Conservation (phyloP, 2,113 vertebrate genomes). For the Dasypus novemcinctus region DNA sequence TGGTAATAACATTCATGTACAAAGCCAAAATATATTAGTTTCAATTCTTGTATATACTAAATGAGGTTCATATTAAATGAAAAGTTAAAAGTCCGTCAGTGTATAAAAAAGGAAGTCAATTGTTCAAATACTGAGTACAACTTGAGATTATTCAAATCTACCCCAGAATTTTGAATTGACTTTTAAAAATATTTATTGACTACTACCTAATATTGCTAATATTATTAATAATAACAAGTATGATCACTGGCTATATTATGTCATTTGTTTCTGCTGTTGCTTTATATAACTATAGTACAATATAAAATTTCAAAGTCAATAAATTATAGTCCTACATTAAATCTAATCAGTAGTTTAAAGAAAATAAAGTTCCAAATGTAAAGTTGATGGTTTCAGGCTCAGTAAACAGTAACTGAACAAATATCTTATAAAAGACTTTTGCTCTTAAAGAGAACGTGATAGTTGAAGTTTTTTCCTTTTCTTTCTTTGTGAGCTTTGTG, state of each 20-base stretch:
- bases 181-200: conserved; percentile 22
- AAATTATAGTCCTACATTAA: conserved; percentile 26
- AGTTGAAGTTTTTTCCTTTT: neutral
- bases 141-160: conserved; percentile 46
- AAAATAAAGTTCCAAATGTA: conserved; percentile 61
- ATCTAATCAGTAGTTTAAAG: conserved; percentile 56
- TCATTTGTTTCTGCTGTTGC: conserved; percentile 35
- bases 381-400: conserved; percentile 63
- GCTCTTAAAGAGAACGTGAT: conserved; percentile 26
- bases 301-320: conserved; percentile 20
- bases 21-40: conserved; percentile 45
- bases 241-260: neutral
- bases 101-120: conserved; percentile 16
- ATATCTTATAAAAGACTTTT: conserved; percentile 37
- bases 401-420: conserved; percentile 56
- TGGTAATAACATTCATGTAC: conserved; percentile 41
- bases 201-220: neutral
- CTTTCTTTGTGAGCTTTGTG: neutral
- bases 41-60: conserved; percentile 20
- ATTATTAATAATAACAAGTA: neutral
- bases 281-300: conserved; percentile 24
- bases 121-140: conserved; percentile 18
- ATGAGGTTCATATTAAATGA: conserved; percentile 26
- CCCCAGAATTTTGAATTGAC: conserved; percentile 1
- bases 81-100: conserved; percentile 32